Base-by-base conservation (phyloP, 2,113 vertebrate genomes). In the Paramisgurnus dabryanus region DNA sequence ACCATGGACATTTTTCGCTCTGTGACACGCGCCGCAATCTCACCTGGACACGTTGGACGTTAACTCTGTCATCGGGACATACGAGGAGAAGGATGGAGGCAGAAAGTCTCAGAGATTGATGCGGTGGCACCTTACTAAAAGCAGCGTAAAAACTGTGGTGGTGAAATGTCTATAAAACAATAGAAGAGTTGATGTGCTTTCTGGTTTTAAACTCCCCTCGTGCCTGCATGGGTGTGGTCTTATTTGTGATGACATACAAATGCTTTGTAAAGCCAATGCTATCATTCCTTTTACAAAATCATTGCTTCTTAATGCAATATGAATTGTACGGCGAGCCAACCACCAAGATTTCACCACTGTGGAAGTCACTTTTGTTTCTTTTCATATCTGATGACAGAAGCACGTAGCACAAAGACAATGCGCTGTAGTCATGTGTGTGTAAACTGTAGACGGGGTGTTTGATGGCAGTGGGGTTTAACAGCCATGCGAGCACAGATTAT, bases 401-500 rank as follows among this genome's bases (percentile, higher is more conserved):
- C 41, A 39, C 43, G 64, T 43, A 67, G 47, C 53, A 89, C 85
- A 87, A 81, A 89, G 72, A 90, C 87, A 89, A 90, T 88, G 72
- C 81, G 58, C 18, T 88, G 88, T 60, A 67, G 49, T 47, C n/a
- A 7, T 60, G 12, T 67, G 49, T 80, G 74, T 66, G 63, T 39
- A 50, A 18, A 60, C 79, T 57, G 87, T 63, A 22, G 66, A 68
- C 49, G 41, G 82, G 75, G 88, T 87, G 81, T 85, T 87, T 84
- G 88, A 87, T 89, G 87, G 89, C 79, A 87, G 86, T 82, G 73
- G 79, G 89, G 86, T 87, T 93, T 91, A 92, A 89, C 89, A 89
- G 89, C 92, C 91, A 91, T 87, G 89, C 84, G 88, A 92, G 89
- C 87, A 87, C 90, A 92, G 90, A 93, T 93, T 93, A 91, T 92